phyloP scores from a whole-genome alignment of 2,888 invertebrate species.

The Caenorhabditis virilis region DNA sequence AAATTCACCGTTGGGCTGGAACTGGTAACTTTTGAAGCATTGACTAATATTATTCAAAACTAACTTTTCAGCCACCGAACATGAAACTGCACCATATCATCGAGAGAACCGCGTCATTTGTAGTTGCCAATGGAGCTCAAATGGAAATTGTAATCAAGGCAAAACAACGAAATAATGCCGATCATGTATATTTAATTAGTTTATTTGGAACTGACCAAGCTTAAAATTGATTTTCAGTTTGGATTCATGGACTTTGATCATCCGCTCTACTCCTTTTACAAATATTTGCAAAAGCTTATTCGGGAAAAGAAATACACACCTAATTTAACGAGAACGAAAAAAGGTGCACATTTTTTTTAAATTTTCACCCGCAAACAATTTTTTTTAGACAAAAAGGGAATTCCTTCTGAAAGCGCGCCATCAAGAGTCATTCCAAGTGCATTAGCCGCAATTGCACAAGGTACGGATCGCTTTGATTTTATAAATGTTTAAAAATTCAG shows the following conservation, averaged over 20 bases:
- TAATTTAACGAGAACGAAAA: constrained; percentile 6
- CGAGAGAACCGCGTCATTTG: constrained; percentile 79
- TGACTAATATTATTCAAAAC: neutral
- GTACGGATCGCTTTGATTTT: no score
- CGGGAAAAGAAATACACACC: constrained; percentile 70
- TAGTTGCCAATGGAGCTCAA: constrained; percentile 78
- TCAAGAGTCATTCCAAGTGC: constrained; percentile 12
- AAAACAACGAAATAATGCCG: constrained; percentile 77
- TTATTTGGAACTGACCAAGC: no score
- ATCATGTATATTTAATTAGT: no score
- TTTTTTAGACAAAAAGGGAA: no score
- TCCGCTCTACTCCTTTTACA: constrained; percentile 85
- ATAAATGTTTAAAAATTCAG: no score
- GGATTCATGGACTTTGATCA: constrained; percentile 87
- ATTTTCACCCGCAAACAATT: no score
- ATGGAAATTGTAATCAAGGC: constrained; percentile 98
- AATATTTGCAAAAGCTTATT: constrained; percentile 73
- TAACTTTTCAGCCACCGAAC: constrained; percentile 55
- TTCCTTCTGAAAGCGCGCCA: no score
- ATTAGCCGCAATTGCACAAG: constrained; percentile 38
- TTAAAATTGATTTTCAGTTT: constrained; percentile 81
- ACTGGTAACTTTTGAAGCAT: constrained; percentile 63
- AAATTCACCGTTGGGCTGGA: constrained; percentile 79
- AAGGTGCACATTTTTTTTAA: neutral
- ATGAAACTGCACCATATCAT: constrained; percentile 76